These are phyloP conservation scores for Crotophaga sulcirostris DNA, from an alignment of 2,113 vertebrate genomes.

Conservation along the genomic window DNA sequence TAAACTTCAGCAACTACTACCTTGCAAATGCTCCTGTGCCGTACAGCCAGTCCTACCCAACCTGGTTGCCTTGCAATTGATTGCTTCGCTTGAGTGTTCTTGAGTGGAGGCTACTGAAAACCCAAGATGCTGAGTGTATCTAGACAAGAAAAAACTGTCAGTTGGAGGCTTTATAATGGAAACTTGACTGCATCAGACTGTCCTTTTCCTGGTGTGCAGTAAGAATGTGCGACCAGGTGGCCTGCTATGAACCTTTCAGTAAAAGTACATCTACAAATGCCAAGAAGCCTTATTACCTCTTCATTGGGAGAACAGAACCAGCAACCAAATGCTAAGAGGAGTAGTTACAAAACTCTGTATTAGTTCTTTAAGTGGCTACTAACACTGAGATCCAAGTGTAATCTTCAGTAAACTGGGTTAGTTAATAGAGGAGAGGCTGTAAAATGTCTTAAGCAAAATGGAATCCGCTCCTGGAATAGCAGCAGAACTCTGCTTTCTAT, in stretches of 20 bases:
- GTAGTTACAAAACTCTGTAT: background rate
- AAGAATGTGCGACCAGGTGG: background rate
- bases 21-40: slow-evolving; percentile 78
- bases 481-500: background rate
- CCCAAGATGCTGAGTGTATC: background rate
- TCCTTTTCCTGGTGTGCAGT: background rate
- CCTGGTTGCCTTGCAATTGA: slow-evolving; percentile 97
- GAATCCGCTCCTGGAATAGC: background rate
- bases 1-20: slow-evolving; percentile 98
- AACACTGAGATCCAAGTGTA: background rate
- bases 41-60: slow-evolving; percentile 91
- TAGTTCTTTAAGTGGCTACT: background rate
- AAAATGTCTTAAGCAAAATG: background rate
- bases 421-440: background rate
- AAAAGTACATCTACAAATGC: background rate
- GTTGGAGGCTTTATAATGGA: background rate
- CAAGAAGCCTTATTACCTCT: slow-evolving; percentile 41
- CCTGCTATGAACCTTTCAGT: background rate
- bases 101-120: background rate
- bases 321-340: background rate
- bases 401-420: background rate
- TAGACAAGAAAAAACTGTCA: background rate
- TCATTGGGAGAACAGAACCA: background rate
- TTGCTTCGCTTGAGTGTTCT: background rate
- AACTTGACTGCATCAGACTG: background rate